These are phyloP conservation scores for Saccopteryx leptura DNA, from an alignment of 2,113 vertebrate species.

Conservation along the genomic window DNA sequence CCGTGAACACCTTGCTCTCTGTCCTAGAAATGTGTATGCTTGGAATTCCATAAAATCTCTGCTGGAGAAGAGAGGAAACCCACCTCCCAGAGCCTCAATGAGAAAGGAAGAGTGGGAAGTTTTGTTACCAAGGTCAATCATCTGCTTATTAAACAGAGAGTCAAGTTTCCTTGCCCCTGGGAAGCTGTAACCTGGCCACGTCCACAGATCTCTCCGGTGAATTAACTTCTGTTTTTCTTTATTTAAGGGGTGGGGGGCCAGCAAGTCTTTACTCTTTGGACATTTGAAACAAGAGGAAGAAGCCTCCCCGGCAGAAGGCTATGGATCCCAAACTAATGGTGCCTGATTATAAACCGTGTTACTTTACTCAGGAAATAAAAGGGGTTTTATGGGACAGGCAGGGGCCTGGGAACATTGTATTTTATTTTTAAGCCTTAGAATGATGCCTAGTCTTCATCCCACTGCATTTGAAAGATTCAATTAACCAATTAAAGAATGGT, in stretches of 20 bases:
- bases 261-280: neutral
- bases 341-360: neutral
- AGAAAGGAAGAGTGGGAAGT: slow-evolving; percentile 77
- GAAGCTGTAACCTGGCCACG: slow-evolving; percentile 53
- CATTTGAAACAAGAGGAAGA: slow-evolving; percentile 58
- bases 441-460: neutral
- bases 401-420: neutral
- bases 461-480: neutral
- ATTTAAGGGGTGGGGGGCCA: slow-evolving; percentile 36
- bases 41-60: slow-evolving; percentile 42
- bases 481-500: neutral
- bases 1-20: neutral
- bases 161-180: slow-evolving; percentile 71
- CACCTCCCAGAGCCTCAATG: slow-evolving; percentile 64
- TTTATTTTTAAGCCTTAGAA: neutral
- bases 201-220: slow-evolving; percentile 35
- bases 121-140: slow-evolving; percentile 78
- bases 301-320: neutral
- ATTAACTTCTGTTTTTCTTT: slow-evolving; percentile 81
- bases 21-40: neutral
- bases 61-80: slow-evolving; percentile 51
- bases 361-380: neutral
- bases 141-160: slow-evolving; percentile 75
- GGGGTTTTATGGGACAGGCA: neutral
- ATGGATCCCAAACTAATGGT: slow-evolving; percentile 37